Evolutionary conservation across 2,113 vertebrate species (phyloP), one percentile per base, ranked within the genome.

Genomic region (Mesoclemmys tuberculata): DNA sequence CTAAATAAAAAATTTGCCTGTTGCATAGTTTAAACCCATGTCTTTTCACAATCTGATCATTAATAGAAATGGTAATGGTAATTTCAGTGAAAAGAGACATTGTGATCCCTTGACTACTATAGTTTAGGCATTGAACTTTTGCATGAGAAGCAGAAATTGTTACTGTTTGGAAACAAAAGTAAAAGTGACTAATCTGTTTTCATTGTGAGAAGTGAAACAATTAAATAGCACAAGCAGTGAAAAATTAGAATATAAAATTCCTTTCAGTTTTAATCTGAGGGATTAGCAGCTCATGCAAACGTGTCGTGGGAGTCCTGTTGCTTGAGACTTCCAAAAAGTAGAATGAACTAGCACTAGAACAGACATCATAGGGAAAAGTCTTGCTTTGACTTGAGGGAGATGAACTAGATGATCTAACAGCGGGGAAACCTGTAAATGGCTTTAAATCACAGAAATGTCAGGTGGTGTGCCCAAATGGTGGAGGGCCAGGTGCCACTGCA

Each of bases 31-130:
- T 18, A 5, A 35, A 2, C 46, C 11, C 82, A 7, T 19, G 22
- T 78, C 68, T 87, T 71, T 82, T 1, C 19, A 44, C 41, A 46
- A 3, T 27, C 41, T 46, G 44, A 46, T 16, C 29, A 46, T 46
- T 46, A 44, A 14, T 77, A 77, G 26, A 46, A 29, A 46, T 46
- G 24, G 11, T 41, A 74, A 24, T 24, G 21, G 38, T 46, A 4
- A 29, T 77, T 29, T 46, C 41, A 27, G 41, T 46, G 3, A 19
- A 10, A 46, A 46, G 22, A n/a, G 90, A 1, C 14, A 4, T 4
- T 26, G 5, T 54, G 16, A 79, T 22, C 79, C 74, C 80, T 0
- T 0, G 7, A 38, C 21, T 38, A 7, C 58, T 27, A 18, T 82
- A 86, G 61, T 5, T 86, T 21, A 75, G 56, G 61, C 78, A 81